Conservation (phyloP, 2,797 vertebrate genomes). For the Anableps anableps region DNA sequence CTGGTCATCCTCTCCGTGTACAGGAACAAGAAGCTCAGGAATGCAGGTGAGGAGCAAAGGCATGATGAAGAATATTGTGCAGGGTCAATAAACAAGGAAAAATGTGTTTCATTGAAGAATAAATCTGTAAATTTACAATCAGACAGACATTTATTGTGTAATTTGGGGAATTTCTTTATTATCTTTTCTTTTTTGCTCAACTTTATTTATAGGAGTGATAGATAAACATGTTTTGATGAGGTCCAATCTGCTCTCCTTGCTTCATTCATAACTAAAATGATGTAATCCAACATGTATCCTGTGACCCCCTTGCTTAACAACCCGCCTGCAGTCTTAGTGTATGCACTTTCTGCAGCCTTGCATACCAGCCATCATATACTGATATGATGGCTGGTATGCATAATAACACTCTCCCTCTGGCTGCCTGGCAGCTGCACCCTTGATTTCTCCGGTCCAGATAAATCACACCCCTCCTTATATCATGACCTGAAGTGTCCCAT, state of each 20-base stretch:
- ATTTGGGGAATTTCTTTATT: background rate
- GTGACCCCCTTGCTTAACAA: slow-evolving; percentile 43
- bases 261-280: slow-evolving; percentile 55
- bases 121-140: background rate
- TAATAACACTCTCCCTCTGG: slow-evolving; percentile 46
- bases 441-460: slow-evolving; percentile 54
- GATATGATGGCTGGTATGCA: no score
- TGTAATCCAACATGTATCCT: slow-evolving; percentile 47
- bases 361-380: slow-evolving; percentile 43
- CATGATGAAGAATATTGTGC: background rate
- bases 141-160: background rate
- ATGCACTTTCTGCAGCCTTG: slow-evolving; percentile 45
- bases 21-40: slow-evolving; percentile 86
- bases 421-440: slow-evolving; percentile 52
- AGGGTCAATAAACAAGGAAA: background rate
- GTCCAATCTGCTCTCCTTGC: slow-evolving; percentile 8
- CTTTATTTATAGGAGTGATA: background rate
- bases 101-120: background rate
- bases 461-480: slow-evolving; percentile 52
- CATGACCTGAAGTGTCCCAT: slow-evolving; percentile 34
- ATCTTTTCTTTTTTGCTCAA: background rate
- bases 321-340: slow-evolving; percentile 30
- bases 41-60: slow-evolving; percentile 76
- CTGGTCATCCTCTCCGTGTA: slow-evolving; percentile 85
- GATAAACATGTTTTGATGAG: background rate